Evolutionary conservation across 1,140 invertebrate species (phyloP).

Genomic region (Anastatus disparis): DNA sequence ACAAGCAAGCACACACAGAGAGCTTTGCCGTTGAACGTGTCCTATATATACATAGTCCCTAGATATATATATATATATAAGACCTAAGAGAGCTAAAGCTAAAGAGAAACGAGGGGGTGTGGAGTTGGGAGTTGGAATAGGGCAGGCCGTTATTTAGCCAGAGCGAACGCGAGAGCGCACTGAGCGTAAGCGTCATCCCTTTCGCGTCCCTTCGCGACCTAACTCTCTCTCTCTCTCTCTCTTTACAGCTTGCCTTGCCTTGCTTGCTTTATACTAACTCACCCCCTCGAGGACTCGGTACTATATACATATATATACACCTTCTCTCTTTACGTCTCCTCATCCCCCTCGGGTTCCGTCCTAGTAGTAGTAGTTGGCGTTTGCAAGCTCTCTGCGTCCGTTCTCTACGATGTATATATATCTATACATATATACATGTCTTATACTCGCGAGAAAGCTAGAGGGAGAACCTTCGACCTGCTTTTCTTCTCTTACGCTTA

Average conservation of each 20-base stretch:
- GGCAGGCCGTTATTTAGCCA: constrained; percentile 62
- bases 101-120: constrained; percentile 34
- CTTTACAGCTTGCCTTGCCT: constrained; percentile 46
- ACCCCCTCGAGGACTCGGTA: constrained; percentile 27
- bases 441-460: constrained; percentile 13
- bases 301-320: constrained; percentile 2
- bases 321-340: neutral
- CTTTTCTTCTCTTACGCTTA: constrained; percentile 28
- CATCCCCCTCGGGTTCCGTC: constrained; percentile 29
- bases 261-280: constrained; percentile 45
- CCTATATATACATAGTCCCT: constrained; percentile 4
- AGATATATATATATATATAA: neutral
- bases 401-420: neutral
- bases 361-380: constrained; percentile 21
- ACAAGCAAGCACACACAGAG: neutral
- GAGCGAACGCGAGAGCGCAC: constrained; percentile 55
- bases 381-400: constrained; percentile 1
- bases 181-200: constrained; percentile 40
- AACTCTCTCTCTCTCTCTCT: constrained; percentile 32
- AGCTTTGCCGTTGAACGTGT: neutral
- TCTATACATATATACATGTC: neutral
- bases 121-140: constrained; percentile 48
- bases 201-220: constrained; percentile 53
- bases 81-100: constrained; percentile 37
- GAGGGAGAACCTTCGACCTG: constrained; percentile 33